Evolutionary conservation across 1,140 invertebrate genomes (phyloP).

Genomic region (Colletes gigas): DNA sequence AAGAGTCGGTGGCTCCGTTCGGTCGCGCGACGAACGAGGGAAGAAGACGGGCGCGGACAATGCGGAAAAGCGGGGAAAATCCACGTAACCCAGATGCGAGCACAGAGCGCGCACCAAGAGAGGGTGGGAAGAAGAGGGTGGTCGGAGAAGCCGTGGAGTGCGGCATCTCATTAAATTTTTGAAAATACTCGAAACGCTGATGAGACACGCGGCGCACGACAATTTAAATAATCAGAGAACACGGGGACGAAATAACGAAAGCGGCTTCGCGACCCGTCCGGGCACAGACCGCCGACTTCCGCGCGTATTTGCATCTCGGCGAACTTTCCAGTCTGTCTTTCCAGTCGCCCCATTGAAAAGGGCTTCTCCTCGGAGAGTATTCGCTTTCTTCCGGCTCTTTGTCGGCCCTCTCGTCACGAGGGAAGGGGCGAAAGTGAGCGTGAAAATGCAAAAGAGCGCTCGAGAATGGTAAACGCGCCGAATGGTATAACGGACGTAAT

Average conservation of each 20-base stretch:
- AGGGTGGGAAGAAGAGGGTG: no score
- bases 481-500: constrained; percentile 42
- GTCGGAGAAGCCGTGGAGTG: not conserved
- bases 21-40: not conserved
- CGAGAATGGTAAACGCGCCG: constrained; percentile 38
- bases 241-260: constrained; percentile 6
- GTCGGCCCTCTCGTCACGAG: constrained; percentile 7
- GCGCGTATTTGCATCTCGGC: constrained; percentile 6
- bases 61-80: not conserved
- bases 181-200: constrained; percentile 5
- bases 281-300: not conserved
- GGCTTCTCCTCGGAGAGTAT: not conserved
- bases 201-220: not conserved
- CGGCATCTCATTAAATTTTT: constrained; percentile 25
- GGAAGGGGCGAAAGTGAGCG: constrained; percentile 27
- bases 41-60: not conserved
- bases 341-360: not conserved
- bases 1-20: not conserved
- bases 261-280: no score
- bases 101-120: not conserved
- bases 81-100: constrained; percentile 20
- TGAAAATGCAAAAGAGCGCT: constrained; percentile 34
- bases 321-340: constrained; percentile 25
- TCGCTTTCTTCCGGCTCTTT: constrained; percentile 38
- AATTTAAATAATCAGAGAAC: constrained; percentile 17